Percentiles rank a stretch among this genome's conserved stretches.
These are phyloP conservation scores for Anastrepha ludens DNA, from an alignment of 1,140 invertebrate genomes.

Conservation along the genomic window DNA sequence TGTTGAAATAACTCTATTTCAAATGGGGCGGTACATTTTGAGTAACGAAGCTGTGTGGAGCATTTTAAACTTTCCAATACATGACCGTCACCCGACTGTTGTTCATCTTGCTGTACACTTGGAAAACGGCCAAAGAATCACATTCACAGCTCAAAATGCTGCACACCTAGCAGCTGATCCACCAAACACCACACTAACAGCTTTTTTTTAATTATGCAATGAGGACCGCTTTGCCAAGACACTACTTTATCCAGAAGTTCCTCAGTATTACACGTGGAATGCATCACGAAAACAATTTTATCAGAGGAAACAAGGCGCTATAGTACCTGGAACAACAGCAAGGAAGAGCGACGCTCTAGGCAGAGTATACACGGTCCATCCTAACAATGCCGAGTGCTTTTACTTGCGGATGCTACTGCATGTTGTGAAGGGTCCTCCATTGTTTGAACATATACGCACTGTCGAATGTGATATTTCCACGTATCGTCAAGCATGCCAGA, in stretches of 20 bases:
- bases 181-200: not conserved
- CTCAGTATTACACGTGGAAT: not conserved
- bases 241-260: not conserved
- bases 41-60: not conserved
- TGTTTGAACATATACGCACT: no score
- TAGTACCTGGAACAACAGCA: not conserved
- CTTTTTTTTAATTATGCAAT: not conserved
- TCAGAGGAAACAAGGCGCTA: not conserved
- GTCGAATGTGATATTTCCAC: no score
- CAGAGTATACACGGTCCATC: not conserved
- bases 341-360: not conserved
- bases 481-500: not conserved
- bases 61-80: not conserved
- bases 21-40: no score
- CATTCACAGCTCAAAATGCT: not conserved
- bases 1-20: no score
- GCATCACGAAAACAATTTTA: not conserved
- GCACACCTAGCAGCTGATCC: not conserved
- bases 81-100: not conserved
- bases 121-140: not conserved
- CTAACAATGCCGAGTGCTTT: not conserved
- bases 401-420: not conserved
- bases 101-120: not conserved
- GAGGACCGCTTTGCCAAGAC: not conserved
- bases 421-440: no score